Conservation (phyloP, 2,888 invertebrate species). For the Halocaridina rubra region DNA sequence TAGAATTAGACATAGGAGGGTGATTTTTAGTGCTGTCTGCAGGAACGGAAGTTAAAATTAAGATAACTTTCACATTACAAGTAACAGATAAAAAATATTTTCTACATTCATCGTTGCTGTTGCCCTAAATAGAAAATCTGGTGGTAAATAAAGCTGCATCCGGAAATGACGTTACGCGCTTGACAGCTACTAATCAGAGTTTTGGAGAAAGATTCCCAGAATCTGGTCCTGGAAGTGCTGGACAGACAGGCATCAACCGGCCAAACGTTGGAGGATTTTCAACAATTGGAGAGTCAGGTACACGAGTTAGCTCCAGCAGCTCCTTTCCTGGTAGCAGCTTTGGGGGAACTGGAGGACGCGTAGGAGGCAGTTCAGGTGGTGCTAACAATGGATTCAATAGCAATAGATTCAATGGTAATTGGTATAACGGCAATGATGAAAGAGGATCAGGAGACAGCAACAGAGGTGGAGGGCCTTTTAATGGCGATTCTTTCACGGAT, state of each 20-base stretch:
- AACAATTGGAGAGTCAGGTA: not conserved
- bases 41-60: no score
- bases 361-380: not conserved
- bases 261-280: not conserved
- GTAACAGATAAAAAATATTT: not conserved
- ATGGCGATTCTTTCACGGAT: not conserved
- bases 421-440: not conserved
- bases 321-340: not conserved
- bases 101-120: not conserved
- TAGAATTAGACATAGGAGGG: no score
- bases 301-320: not conserved
- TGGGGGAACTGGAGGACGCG: not conserved
- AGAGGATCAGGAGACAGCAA: not conserved
- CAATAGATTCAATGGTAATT: not conserved
- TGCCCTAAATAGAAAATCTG: conserved; percentile 37
- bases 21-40: no score
- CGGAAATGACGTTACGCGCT: no score
- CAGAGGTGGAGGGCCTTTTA: not conserved
- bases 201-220: not conserved
- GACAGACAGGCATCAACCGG: conserved; percentile 66
- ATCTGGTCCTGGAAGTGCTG: conserved; percentile 11
- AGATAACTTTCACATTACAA: no score
- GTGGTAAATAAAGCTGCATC: not conserved
- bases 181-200: not conserved
- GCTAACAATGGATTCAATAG: not conserved